These are phyloP conservation scores for Eilema depressum DNA, from an alignment of 2,888 invertebrate genomes.

Conservation along the genomic window DNA sequence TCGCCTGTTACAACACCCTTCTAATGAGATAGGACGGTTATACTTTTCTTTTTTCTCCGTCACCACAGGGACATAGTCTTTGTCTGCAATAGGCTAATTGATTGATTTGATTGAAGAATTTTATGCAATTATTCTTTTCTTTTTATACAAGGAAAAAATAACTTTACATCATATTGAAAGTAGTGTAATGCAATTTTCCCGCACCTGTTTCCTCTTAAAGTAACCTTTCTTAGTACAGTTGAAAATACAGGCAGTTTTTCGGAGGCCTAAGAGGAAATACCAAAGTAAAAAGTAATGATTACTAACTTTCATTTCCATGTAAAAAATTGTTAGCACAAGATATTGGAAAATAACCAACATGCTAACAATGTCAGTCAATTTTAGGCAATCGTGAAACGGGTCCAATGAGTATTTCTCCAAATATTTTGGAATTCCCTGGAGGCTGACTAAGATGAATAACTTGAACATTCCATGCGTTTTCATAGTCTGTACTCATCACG, in stretches of 20 bases:
- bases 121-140: background rate
- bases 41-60: too few relatives aligned
- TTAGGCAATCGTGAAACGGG: conserved; percentile 20
- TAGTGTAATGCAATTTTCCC: background rate
- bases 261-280: conserved; percentile 39
- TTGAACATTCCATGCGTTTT: conserved; percentile 33
- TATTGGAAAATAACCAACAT: conserved; percentile 28
- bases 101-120: too few relatives aligned
- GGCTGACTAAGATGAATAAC: conserved; percentile 40
- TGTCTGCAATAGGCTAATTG: too few relatives aligned
- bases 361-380: conserved; percentile 37
- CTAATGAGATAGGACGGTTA: too few relatives aligned
- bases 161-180: background rate
- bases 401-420: conserved; percentile 42
- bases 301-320: conserved; percentile 44
- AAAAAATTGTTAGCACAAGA: conserved; percentile 20
- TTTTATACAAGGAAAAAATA: background rate
- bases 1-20: too few relatives aligned
- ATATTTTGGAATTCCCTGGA: conserved; percentile 46
- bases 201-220: too few relatives aligned
- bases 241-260: conserved; percentile 30
- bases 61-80: too few relatives aligned
- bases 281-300: conserved; percentile 31
- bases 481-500: conserved; percentile 22
- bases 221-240: background rate